Evolutionary conservation across 2,797 vertebrate genomes (phyloP).

Genomic region (Lagorchestes hirsutus): DNA sequence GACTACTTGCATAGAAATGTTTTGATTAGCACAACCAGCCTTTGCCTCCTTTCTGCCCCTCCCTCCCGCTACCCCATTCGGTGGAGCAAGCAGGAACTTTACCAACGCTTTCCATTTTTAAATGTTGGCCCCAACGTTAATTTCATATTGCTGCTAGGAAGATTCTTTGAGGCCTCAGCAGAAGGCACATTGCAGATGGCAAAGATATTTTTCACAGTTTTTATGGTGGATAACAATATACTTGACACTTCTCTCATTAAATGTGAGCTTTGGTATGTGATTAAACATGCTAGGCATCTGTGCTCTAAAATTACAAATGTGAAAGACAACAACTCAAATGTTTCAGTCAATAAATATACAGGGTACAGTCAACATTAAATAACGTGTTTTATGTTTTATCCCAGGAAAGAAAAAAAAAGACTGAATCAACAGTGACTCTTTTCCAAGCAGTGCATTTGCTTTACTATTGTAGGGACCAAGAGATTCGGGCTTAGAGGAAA

Average conservation of each 20-base stretch:
- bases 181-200: conserved; percentile 85
- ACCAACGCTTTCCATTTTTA: conserved; percentile 76
- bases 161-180: conserved; percentile 83
- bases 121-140: conserved; percentile 80
- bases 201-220: conserved; percentile 88
- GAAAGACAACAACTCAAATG: conserved; percentile 83
- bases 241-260: conserved; percentile 88
- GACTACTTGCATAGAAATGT: not conserved
- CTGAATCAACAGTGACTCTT: conserved; percentile 57
- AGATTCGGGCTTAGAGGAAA: not conserved
- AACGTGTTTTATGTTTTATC: conserved; percentile 75
- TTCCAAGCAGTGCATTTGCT: conserved; percentile 70
- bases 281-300: conserved; percentile 85
- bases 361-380: conserved; percentile 83
- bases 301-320: conserved; percentile 84
- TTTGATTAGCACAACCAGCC: not conserved
- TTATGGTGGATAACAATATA: conserved; percentile 86
- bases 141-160: conserved; percentile 80
- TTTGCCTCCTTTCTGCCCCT: not conserved
- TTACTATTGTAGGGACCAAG: conserved; percentile 5
- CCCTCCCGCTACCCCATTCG: not conserved
- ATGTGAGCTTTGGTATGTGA: conserved; percentile 85
- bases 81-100: conserved; percentile 3
- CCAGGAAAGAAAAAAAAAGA: conserved; percentile 44
- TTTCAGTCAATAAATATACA: conserved; percentile 86